phyloP scores from a whole-genome alignment of 2,888 invertebrate genomes.

The Cerceris rybyensis region DNA sequence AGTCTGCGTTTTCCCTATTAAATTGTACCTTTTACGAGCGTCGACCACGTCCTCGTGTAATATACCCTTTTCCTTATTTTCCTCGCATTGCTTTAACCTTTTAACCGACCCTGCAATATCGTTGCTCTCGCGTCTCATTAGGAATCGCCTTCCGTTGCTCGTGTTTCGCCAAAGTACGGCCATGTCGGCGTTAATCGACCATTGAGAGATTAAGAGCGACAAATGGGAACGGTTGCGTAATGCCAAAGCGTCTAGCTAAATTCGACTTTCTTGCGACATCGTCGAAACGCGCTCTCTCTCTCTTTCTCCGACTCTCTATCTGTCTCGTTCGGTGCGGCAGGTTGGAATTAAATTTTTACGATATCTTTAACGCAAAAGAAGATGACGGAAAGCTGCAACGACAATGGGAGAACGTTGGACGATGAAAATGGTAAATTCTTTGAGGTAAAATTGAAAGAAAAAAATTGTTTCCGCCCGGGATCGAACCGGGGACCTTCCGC shows the following conservation, averaged over 20 bases:
- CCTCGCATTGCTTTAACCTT: too few relatives aligned
- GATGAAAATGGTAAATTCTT: background rate
- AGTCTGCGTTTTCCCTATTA: too few relatives aligned
- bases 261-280: background rate
- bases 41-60: too few relatives aligned
- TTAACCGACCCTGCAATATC: too few relatives aligned
- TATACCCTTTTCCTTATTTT: too few relatives aligned
- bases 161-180: background rate
- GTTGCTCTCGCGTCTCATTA: too few relatives aligned
- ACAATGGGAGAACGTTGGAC: background rate
- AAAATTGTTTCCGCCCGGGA: constrained; percentile 91
- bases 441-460: background rate
- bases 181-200: background rate
- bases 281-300: background rate
- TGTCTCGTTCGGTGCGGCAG: background rate
- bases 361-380: background rate
- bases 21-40: too few relatives aligned
- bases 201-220: background rate
- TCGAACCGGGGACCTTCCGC: constrained; percentile 95
- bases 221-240: background rate
- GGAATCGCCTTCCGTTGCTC: background rate
- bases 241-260: background rate
- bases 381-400: too few relatives aligned
- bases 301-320: background rate
- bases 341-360: background rate